Evolutionary conservation across 2,888 invertebrate genomes (phyloP).

Genomic region (Hydrotaea diabolus): DNA sequence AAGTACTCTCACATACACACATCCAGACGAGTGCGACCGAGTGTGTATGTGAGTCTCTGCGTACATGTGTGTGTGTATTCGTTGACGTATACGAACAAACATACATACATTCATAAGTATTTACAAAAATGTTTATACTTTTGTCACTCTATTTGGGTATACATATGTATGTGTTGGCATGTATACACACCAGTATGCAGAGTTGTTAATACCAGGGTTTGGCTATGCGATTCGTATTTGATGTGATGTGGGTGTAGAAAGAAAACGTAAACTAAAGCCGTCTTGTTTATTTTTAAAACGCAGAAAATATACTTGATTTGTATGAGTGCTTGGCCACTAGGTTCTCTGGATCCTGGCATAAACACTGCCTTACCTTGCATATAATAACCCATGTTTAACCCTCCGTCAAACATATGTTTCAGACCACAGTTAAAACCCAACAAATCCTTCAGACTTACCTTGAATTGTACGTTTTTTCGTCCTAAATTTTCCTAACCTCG

Average conservation of each 20-base stretch:
- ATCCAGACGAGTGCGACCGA: not conserved
- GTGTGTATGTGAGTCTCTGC: not conserved
- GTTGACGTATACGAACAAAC: not conserved
- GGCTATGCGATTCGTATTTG: not conserved
- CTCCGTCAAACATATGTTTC: no score
- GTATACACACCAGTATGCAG: constrained; percentile 23
- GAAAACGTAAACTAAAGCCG: no score
- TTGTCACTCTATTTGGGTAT: constrained; percentile 34
- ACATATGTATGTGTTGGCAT: not conserved
- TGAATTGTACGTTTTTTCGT: no score
- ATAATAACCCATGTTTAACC: no score
- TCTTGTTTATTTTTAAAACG: no score
- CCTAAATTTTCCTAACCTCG: no score
- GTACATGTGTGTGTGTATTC: not conserved
- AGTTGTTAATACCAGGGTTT: constrained; percentile 18
- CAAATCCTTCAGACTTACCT: no score
- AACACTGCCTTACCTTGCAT: no score
- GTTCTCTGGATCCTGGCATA: no score
- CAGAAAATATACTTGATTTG: no score
- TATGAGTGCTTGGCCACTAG: no score
- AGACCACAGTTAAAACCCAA: no score
- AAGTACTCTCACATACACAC: not conserved
- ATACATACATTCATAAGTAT: not conserved
- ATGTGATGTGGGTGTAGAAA: not conserved
- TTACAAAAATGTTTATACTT: constrained; percentile 27